Evolutionary conservation across 2,888 invertebrate genomes (phyloP).

Genomic region (Diplazon laetatorius): DNA sequence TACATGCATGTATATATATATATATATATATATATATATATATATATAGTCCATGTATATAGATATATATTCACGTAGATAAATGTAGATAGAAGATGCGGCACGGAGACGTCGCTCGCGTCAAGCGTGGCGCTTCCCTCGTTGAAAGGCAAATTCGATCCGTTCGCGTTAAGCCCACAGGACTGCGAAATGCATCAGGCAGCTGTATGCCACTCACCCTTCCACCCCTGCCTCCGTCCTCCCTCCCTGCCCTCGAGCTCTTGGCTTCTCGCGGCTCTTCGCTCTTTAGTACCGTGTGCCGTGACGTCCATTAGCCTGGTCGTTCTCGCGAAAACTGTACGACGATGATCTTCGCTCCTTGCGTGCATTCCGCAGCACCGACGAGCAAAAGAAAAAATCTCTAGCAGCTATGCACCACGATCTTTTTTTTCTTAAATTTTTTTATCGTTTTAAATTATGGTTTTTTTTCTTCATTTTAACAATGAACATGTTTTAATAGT

Average conservation of each 20-base stretch:
- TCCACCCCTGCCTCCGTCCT: background rate
- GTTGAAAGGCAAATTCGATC: conserved; percentile 67
- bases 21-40: background rate
- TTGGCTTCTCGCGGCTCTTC: conserved; percentile 22
- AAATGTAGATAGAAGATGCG: conserved; percentile 3
- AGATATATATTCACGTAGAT: background rate
- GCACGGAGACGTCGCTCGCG: conserved; percentile 25
- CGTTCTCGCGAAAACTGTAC: conserved; percentile 3
- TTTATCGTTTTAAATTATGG: too few species aligned
- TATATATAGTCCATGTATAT: background rate
- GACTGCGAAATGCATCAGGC: conserved; percentile 39
- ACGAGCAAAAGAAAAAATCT: background rate
- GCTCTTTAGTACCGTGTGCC: conserved; percentile 25
- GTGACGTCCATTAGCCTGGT: conserved; percentile 38
- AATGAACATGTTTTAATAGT: too few species aligned
- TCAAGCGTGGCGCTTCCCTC: conserved; percentile 38
- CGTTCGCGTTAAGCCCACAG: conserved; percentile 57
- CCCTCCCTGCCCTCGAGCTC: background rate
- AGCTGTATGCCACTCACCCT: conserved; percentile 16
- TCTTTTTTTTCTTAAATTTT: too few species aligned
- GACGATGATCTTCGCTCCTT: background rate
- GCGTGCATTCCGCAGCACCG: background rate
- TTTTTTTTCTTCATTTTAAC: too few species aligned
- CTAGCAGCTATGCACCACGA: too few species aligned
- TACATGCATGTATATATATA: background rate